A percentile compares a stretch with the other conserved stretches of the same genome.
These are phyloP conservation scores for Saimiri boliviensis DNA, from an alignment of 2,113 vertebrate species.

Conservation along the genomic window DNA sequence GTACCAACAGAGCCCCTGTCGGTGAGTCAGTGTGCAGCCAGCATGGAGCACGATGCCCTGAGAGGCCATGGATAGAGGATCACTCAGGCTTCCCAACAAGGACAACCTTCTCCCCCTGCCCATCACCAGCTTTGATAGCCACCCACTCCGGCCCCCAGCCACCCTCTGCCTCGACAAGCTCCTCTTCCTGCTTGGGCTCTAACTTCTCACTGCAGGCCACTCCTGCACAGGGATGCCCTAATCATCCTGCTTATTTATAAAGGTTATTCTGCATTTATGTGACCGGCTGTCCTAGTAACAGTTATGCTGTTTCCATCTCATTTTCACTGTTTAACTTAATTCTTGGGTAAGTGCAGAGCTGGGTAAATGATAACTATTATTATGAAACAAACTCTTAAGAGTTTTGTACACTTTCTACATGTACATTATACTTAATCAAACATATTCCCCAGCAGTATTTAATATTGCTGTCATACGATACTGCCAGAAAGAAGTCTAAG, in stretches of 20 bases:
- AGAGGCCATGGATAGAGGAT: not conserved
- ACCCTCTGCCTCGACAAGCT: not conserved
- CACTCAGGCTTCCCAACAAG: not conserved
- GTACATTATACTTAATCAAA: not conserved
- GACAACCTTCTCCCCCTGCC: not conserved
- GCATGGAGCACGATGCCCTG: not conserved
- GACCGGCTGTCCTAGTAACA: not conserved
- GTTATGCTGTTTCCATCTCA: not conserved
- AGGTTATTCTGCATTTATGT: not conserved
- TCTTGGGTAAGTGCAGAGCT: not conserved
- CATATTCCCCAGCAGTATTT: not conserved
- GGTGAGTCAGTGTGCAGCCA: not conserved
- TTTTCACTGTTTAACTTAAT: not conserved
- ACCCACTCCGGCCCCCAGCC: not conserved
- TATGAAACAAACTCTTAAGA: not conserved
- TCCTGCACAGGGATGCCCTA: not conserved
- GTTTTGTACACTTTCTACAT: not conserved
- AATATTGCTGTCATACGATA: not conserved
- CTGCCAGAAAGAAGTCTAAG: not conserved
- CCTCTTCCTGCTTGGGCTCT: not conserved
- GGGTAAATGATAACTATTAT: not conserved
- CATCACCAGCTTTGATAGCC: not conserved
- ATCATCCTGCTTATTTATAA: not conserved
- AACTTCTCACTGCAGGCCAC: not conserved
- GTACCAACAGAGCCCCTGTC: not conserved